Base-by-base conservation (phyloP, 2,888 invertebrate species). In the Lasiommata megera region DNA sequence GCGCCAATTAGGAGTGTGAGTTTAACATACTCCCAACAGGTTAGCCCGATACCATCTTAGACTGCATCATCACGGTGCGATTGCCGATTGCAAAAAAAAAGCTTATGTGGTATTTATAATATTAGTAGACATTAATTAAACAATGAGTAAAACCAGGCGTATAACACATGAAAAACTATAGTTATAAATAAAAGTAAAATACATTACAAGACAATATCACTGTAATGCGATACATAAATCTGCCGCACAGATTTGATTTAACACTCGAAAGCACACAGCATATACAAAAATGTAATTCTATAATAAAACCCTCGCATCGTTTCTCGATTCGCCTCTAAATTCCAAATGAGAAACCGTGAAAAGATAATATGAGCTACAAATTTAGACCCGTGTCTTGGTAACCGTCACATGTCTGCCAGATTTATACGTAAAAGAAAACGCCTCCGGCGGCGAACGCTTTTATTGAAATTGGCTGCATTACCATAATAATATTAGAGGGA, bases 401-500 rank as follows among this genome's bases (percentile, higher is more conserved):
- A 64, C 73, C 71, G 78, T 78, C 84, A 82, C 80, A 82, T 82
- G 84, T 82, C 82, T 80, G 58, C 71, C 70, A 77, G 82, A 84
- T 84, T 84, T 83, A 84, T 81, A 80, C 76, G 78, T 77, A 75
- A 82, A 80, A 81, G 77, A 80, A 80, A 82, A 80, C 79, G 80
- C 80, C 78, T 79, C 76, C 73, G 67, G 74, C 78, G 72, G 77
- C 75, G 80, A 81, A 82, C 80, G 84, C 84, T 87, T 88, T 89
- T 88, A 88, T 89, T 88, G 88, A 86, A 89, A 89, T 87, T 87
- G 87, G 80, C 72, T 74, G 79, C 79, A 89, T 89, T 89, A 84
- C 82, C 89, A 89, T 89, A 89, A 88, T 88, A 85, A 83, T 88
- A 89, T 88, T 84, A 88, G 80, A 84, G 80, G 84, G 86, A 88